A percentile compares a stretch with the other conserved stretches of the same genome.
These are phyloP conservation scores for Cebuella pygmaea DNA, from an alignment of 2,797 vertebrate genomes.

Conservation along the genomic window DNA sequence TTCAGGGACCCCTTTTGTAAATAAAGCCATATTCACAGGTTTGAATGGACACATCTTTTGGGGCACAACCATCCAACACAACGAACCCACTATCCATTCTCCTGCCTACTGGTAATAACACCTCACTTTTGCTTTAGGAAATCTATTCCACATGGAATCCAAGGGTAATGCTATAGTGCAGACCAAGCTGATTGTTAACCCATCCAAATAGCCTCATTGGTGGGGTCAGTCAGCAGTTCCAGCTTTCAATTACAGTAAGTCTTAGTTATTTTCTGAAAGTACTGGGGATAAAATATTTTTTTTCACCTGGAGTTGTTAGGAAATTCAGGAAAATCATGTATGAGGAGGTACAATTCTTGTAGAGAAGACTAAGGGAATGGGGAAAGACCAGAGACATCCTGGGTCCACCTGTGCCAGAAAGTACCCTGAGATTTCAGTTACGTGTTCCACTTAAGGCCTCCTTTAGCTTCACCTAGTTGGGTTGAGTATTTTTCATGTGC, in stretches of 20 bases:
- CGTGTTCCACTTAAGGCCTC: neutral
- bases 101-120: neutral
- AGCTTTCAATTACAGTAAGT: neutral
- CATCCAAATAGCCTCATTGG: neutral
- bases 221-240: neutral
- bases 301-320: neutral
- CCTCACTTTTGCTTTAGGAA: neutral
- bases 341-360: neutral
- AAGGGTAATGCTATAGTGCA: neutral
- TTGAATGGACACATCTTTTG: neutral
- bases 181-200: neutral
- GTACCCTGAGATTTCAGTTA: neutral
- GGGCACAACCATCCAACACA: rapidly evolving
- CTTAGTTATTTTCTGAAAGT: neutral
- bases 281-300: neutral
- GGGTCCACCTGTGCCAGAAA: neutral
- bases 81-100: neutral
- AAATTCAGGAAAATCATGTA: neutral
- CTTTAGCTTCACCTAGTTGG: neutral
- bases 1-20: neutral
- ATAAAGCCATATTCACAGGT: neutral
- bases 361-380: neutral
- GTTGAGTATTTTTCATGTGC: neutral
- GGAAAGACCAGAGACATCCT: neutral
- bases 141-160: neutral